Percentiles rank a stretch among this genome's conserved stretches.
Conservation (phyloP, 2,797 vertebrate genomes). For the Cercopithecus diana region DNA sequence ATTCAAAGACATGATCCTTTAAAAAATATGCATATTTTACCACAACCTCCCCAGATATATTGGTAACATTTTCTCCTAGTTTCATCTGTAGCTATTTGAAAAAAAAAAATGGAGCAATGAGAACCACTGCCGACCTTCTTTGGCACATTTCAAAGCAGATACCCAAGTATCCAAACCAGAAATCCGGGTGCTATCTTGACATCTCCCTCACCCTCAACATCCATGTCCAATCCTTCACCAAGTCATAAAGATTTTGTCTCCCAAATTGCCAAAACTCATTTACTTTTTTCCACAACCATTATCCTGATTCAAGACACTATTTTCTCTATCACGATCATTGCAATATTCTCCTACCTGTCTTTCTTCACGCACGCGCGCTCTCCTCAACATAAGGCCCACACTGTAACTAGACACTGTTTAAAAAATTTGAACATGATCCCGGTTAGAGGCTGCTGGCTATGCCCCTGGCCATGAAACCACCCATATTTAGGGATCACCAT, state of each 20-base stretch:
- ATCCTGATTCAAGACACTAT: neutral
- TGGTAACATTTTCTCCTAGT: neutral
- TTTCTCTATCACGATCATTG: neutral
- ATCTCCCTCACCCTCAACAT: neutral
- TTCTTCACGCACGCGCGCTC: neutral
- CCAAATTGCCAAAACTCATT: neutral
- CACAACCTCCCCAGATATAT: neutral
- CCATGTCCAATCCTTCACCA: neutral
- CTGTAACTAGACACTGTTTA: neutral
- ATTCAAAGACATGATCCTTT: neutral
- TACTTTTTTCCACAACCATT: neutral
- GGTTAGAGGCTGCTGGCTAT: neutral
- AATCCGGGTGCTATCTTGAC: neutral
- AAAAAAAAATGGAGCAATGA: neutral
- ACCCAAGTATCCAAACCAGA: neutral
- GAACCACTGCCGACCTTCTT: neutral
- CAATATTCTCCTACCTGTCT: neutral
- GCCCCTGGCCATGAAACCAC: neutral
- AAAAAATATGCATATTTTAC: neutral
- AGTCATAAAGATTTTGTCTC: neutral
- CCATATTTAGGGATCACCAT: rapidly evolving
- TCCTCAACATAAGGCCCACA: neutral
- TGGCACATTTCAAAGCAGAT: neutral
- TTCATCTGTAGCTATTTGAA: neutral
- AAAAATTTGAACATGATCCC: neutral